phyloP scores from a whole-genome alignment of 2,797 vertebrate species.

The Cirrhinus mrigala region DNA sequence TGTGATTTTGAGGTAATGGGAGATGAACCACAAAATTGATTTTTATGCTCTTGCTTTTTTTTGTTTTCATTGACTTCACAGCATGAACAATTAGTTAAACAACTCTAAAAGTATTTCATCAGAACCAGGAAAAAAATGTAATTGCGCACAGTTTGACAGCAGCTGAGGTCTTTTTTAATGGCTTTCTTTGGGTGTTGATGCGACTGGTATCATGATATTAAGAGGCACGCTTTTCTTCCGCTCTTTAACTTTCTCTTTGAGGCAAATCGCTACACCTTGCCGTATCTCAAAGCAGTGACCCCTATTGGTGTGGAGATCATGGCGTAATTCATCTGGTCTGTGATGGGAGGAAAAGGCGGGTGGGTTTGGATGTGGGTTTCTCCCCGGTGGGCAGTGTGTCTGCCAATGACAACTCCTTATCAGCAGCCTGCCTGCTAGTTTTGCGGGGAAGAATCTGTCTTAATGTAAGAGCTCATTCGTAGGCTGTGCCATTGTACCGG shows the following conservation, averaged over 20 bases:
- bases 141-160: constrained; percentile 62
- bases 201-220: constrained; percentile 40
- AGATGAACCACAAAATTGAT: constrained; percentile 65
- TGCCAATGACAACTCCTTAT: constrained; percentile 79
- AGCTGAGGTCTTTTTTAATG: constrained; percentile 43
- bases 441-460: constrained; percentile 67
- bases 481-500: constrained; percentile 73
- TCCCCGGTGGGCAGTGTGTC: constrained; percentile 68
- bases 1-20: constrained; percentile 59
- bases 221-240: constrained; percentile 1
- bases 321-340: constrained; percentile 20
- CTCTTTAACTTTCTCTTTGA: constrained; percentile 17
- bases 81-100: constrained; percentile 66
- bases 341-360: constrained; percentile 36
- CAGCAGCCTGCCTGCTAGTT: constrained; percentile 73
- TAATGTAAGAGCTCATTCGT: constrained; percentile 67
- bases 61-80: constrained; percentile 61
- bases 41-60: constrained; percentile 56
- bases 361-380: constrained; percentile 56
- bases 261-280: background rate
- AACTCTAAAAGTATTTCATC: constrained; percentile 63
- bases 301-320: constrained; percentile 56
- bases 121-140: constrained; percentile 56
- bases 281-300: constrained; percentile 50
- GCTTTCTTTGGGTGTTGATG: constrained; percentile 34